These are phyloP conservation scores for Monochamus alternatus DNA, from an alignment of 2,888 invertebrate species.

Conservation along the genomic window DNA sequence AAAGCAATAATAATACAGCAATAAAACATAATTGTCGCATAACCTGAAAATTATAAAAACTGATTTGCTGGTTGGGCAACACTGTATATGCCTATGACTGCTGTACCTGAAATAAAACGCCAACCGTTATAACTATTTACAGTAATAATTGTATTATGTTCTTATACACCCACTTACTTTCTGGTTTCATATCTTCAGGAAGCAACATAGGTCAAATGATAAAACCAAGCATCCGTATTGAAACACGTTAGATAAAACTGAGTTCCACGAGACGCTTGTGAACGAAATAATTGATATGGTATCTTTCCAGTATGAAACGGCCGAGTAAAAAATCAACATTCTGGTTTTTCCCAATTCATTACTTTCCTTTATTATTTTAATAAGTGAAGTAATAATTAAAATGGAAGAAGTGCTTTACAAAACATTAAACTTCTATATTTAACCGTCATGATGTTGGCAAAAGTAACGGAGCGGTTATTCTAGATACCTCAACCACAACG, in stretches of 20 bases:
- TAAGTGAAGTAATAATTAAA: not conserved
- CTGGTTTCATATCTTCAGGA: slow-evolving; percentile 61
- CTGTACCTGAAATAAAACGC: not conserved
- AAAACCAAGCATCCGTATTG: slow-evolving; percentile 64
- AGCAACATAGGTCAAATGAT: slow-evolving; percentile 63
- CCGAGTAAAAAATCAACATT: too few relatives aligned
- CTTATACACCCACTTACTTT: slow-evolving; percentile 56
- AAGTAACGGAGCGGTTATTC: not conserved
- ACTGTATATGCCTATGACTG: not conserved
- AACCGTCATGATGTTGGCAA: not conserved
- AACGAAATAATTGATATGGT: not conserved
- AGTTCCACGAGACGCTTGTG: slow-evolving; percentile 41
- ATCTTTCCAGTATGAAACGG: not conserved
- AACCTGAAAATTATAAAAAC: too few relatives aligned
- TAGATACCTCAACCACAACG: too few relatives aligned
- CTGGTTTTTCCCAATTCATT: not conserved
- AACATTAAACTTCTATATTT: not conserved
- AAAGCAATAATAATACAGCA: too few relatives aligned
- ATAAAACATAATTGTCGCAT: too few relatives aligned
- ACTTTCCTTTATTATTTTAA: not conserved
- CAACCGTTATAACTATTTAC: slow-evolving; percentile 9
- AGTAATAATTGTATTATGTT: slow-evolving; percentile 26
- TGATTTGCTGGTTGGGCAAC: too few relatives aligned
- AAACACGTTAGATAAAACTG: slow-evolving; percentile 58
- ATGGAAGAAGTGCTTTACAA: not conserved